Conservation (phyloP, 92 coral and sea anemone species). For the Scolanthus callimorphus region DNA sequence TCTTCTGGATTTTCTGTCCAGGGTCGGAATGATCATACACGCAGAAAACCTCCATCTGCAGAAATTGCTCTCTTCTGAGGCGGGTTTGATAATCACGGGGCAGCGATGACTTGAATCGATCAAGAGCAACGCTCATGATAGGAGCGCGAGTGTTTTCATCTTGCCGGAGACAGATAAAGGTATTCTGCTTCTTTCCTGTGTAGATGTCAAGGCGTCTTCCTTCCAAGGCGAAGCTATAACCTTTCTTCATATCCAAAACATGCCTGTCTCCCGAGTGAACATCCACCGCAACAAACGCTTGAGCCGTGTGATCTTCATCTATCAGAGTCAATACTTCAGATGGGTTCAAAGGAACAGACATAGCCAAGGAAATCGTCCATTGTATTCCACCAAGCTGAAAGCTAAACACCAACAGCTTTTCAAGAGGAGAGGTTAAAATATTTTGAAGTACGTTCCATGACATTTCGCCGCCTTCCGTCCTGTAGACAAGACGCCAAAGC, state of each 20-base stretch:
- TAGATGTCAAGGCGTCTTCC: constrained; percentile 71
- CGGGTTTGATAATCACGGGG: constrained; percentile 42
- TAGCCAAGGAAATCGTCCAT: constrained; percentile 54
- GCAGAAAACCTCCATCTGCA: constrained; percentile 63
- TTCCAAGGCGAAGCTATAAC: constrained; percentile 55
- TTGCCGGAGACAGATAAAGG: constrained; percentile 54
- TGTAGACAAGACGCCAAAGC: constrained; percentile 53
- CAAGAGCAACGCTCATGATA: constrained; percentile 72
- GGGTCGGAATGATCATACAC: constrained; percentile 34
- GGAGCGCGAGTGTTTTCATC: constrained; percentile 53
- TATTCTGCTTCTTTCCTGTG: constrained; percentile 63
- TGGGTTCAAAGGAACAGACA: constrained; percentile 28
- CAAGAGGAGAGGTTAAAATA: constrained; percentile 46
- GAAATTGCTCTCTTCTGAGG: constrained; percentile 55
- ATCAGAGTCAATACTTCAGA: constrained; percentile 43
- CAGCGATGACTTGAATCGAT: constrained; percentile 48
- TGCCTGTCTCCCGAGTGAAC: constrained; percentile 24
- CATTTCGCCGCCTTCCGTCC: constrained; percentile 43
- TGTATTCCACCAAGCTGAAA: constrained; percentile 57
- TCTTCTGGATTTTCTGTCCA: constrained; percentile 33
- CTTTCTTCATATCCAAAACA: constrained; percentile 26
- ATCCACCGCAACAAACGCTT: constrained; percentile 40
- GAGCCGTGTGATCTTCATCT: constrained; percentile 16
- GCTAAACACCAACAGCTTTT: constrained; percentile 56
- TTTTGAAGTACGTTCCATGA: constrained; percentile 67